phyloP scores from a whole-genome alignment of 2,797 vertebrate genomes.

The Forpus xanthops region DNA sequence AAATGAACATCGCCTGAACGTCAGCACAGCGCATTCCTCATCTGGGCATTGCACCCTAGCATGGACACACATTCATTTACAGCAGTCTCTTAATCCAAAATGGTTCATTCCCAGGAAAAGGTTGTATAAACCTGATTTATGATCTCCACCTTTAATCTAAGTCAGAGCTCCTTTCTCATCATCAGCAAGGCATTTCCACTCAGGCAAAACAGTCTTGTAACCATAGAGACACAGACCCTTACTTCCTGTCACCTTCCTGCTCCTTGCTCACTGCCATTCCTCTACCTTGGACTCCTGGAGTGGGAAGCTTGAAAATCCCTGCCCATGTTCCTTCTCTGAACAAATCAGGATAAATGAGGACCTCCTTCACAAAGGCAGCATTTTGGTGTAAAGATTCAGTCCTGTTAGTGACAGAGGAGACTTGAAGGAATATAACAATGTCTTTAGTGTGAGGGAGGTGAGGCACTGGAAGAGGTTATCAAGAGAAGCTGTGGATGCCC shows the following conservation, averaged over 20 bases:
- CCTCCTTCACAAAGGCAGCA: neutral
- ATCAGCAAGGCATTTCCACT: neutral
- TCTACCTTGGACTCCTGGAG: neutral
- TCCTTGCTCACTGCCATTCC: neutral
- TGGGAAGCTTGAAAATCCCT: neutral
- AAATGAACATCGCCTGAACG: neutral
- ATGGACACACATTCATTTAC: accelerated
- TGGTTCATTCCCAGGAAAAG: neutral
- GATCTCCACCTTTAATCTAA: neutral
- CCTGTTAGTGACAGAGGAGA: neutral
- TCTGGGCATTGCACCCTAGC: neutral
- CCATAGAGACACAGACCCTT: neutral
- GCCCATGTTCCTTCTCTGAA: neutral
- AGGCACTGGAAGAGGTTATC: neutral
- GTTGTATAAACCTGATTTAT: neutral
- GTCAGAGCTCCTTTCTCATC: neutral
- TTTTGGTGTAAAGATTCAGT: neutral
- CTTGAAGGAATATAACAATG: neutral
- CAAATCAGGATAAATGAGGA: neutral
- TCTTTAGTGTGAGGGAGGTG: neutral
- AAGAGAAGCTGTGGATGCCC: neutral
- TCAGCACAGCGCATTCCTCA: accelerated
- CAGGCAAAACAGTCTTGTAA: neutral
- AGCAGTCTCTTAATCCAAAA: neutral
- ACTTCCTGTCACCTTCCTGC: neutral